Percentiles rank a stretch among this genome's conserved stretches.
Evolutionary conservation across 2,888 invertebrate genomes (phyloP).

Genomic region (Nemotelus pantherinus): DNA sequence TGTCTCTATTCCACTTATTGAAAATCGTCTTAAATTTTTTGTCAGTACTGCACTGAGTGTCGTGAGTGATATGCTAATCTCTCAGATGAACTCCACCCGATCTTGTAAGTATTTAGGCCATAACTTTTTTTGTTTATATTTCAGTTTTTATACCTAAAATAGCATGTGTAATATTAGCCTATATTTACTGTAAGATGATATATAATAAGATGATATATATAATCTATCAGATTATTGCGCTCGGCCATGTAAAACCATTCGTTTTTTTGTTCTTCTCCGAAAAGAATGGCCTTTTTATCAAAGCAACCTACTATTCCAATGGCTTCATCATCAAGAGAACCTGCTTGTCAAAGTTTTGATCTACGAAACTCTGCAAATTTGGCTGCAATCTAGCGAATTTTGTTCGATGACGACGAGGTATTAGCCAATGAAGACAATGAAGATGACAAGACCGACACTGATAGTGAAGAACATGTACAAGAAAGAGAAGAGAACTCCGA

Average conservation of each 20-base stretch:
- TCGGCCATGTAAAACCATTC: neutral
- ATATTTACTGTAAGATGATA: neutral
- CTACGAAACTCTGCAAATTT: conserved; percentile 3
- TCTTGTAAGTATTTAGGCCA: neutral
- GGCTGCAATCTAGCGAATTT: conserved; percentile 3
- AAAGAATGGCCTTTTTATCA: conserved; percentile 7
- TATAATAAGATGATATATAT: conserved; percentile 11
- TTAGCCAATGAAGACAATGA: neutral
- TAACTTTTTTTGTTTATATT: neutral
- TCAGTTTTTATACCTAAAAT: neutral
- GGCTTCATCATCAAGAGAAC: neutral
- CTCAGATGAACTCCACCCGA: neutral
- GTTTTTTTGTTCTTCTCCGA: conserved; percentile 12
- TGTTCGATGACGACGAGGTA: conserved; percentile 9
- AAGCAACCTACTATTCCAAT: neutral
- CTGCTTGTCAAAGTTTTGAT: neutral
- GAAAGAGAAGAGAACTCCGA: conserved; percentile 7
- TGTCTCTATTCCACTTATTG: neutral
- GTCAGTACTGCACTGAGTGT: neutral
- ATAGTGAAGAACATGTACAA: conserved; percentile 13
- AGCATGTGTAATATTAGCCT: neutral
- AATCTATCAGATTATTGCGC: neutral
- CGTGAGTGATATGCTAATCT: neutral
- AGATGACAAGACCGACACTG: conserved; percentile 14
- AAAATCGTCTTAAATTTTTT: neutral